Evolutionary conservation across 2,797 vertebrate genomes (phyloP), one percentile per base, ranked within the genome.

Genomic region (Pangasius djambal): DNA sequence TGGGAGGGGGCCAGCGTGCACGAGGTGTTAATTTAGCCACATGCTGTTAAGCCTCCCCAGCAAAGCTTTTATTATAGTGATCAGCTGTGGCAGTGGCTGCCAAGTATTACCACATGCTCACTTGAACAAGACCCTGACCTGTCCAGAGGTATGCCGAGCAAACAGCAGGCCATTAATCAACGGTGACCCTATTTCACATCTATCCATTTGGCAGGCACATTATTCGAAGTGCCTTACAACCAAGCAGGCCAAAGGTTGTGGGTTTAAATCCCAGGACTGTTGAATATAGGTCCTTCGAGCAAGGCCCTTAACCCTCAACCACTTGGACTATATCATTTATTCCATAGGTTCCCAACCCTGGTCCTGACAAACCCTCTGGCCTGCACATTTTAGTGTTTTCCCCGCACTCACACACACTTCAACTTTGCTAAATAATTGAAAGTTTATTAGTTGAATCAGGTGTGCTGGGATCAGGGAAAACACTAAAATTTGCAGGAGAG

Each of bases 11-110:
- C 44, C 50, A 55, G 40, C 65, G n/a, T 86, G 83, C 87, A 84
- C 28, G 65, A 91, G 86, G 90, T 90, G 91, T 88, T 90, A 88
- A 88, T 91, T 90, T 90, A 88, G 82, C 50, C 70, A 6, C 87
- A 91, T 7, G 83, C 83, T 61, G 31, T 83, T 87, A 91, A 92
- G 74, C 70, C 34, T 22, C 59, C 34, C 87, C 70, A 83, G 83
- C 67, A 85, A 89, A 92, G 83, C 75, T 61, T 86, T 88, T 74
- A 81, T 75, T 88, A 87, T 69, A 87, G 74, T 52, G 13, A 87
- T 75, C 57, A 88, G 85, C 84, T 89, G 88, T 25, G 8, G 69
- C 12, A 61, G 52, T 78, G 65, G 28, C 83, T 75, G 88, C 55
- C 88, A 88, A 90, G 86, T 31, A 44, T 85, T 82, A 77, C 65